Conservation (phyloP, 30 jellyfish, hydroid and myxozoan genomes). For the Chrysaora quinquecirrha region DNA sequence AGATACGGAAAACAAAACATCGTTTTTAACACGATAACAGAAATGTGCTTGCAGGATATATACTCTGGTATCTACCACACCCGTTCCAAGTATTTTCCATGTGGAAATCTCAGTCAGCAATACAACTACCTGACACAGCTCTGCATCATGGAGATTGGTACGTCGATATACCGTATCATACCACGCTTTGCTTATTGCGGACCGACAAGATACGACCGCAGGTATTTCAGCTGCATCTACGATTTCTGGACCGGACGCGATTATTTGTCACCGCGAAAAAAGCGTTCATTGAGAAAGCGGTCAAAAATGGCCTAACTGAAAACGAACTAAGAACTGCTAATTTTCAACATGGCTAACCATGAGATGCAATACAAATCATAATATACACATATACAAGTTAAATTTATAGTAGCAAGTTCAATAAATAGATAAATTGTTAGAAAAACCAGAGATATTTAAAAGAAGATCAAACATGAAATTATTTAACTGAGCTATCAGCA, state of each 20-base stretch:
- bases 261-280: background rate
- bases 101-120: background rate
- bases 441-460: no score
- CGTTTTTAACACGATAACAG: background rate
- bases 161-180: background rate
- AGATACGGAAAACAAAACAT: background rate
- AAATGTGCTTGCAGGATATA: background rate
- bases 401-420: no score
- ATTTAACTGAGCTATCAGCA: no score
- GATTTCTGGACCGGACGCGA: background rate
- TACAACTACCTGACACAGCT: conserved; percentile 5
- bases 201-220: background rate
- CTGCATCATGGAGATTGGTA: background rate
- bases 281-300: background rate
- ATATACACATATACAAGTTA: no score
- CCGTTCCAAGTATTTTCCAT: background rate
- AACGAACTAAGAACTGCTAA: no score
- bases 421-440: no score
- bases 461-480: no score
- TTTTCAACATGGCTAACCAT: no score
- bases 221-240: background rate
- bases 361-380: no score
- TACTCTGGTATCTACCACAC: background rate
- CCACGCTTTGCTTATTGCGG: background rate
- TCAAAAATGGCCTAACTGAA: no score